Conservation (phyloP, 2,113 vertebrate species). For the Gymnogyps californianus region DNA sequence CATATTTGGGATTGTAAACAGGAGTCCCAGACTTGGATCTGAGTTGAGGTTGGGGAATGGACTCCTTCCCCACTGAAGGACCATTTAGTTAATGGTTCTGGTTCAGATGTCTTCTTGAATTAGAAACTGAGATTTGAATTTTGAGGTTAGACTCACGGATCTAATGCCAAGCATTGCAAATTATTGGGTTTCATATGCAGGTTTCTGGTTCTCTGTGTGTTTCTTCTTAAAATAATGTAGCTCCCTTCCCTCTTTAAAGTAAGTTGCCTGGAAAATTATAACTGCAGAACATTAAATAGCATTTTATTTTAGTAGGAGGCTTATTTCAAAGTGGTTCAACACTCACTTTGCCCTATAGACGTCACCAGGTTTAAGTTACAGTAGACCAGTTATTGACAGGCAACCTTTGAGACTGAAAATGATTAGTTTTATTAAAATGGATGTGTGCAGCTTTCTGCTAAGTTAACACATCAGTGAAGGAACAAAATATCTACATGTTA, state of each 20-base stretch:
- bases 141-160: background rate
- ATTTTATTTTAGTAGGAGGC: background rate
- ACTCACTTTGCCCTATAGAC: background rate
- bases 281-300: background rate
- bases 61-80: background rate
- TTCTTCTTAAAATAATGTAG: background rate
- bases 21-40: background rate
- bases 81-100: background rate
- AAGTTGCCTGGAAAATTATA: background rate
- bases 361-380: background rate
- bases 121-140: background rate
- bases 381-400: background rate
- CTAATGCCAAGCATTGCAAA: background rate
- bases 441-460: background rate
- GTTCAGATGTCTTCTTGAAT: background rate
- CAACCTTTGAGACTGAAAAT: background rate
- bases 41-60: background rate
- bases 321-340: background rate
- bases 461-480: background rate
- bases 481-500: background rate
- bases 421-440: background rate
- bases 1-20: rapidly evolving
- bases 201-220: background rate
- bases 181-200: background rate
- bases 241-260: background rate